Conservation (phyloP, 2,888 invertebrate genomes). For the Catotricha subobsoleta region DNA sequence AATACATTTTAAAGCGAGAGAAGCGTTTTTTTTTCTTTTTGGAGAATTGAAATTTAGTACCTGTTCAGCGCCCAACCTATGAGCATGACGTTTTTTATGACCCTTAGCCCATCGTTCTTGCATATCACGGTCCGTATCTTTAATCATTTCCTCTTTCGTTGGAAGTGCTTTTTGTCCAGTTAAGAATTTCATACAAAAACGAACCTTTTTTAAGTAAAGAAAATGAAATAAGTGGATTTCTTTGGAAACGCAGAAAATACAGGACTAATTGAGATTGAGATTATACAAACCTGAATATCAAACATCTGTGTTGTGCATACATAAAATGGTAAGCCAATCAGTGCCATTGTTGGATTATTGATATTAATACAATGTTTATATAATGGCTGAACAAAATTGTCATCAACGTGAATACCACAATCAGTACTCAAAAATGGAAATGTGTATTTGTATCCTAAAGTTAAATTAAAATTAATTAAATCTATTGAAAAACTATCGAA, state of each 20-base stretch:
- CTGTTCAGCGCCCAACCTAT: slow-evolving; percentile 64
- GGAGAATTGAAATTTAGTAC: slow-evolving; percentile 15
- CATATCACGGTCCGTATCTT: slow-evolving; percentile 41
- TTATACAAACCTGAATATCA: slow-evolving; percentile 48
- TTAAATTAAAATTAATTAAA: not conserved
- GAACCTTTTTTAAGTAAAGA: slow-evolving; percentile 31
- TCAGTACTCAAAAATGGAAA: slow-evolving; percentile 56
- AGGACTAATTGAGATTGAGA: slow-evolving; percentile 1
- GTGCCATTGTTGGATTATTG: slow-evolving; percentile 57
- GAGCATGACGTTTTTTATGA: slow-evolving; percentile 53
- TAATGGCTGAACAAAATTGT: slow-evolving; percentile 62
- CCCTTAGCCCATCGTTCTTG: slow-evolving; percentile 40
- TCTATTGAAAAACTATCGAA: not conserved
- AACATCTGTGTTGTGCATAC: slow-evolving; percentile 51
- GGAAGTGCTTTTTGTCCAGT: slow-evolving; percentile 44
- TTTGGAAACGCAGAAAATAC: too few species aligned
- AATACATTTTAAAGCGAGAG: too few species aligned
- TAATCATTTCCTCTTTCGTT: slow-evolving; percentile 39
- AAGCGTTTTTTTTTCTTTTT: too few species aligned
- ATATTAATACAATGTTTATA: slow-evolving; percentile 78
- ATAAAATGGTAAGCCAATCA: slow-evolving; percentile 56
- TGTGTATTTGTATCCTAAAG: slow-evolving; percentile 48
- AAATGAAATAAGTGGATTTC: slow-evolving; percentile 2
- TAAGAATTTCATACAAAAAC: slow-evolving; percentile 46
- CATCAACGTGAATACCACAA: slow-evolving; percentile 51